Conservation (phyloP, 2,797 vertebrate genomes). For the Artibeus jamaicensis region DNA sequence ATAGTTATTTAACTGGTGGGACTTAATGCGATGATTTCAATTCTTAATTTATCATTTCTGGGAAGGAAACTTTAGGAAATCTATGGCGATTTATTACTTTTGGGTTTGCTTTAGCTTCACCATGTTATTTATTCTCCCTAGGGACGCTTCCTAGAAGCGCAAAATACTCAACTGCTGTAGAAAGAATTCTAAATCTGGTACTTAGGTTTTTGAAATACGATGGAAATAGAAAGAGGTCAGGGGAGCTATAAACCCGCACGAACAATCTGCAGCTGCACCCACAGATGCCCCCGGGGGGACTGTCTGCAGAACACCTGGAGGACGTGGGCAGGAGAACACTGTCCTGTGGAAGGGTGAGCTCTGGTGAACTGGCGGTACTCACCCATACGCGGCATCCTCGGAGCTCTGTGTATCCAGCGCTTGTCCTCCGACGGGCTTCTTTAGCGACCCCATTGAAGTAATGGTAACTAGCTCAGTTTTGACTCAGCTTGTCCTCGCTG, state of each 20-base stretch:
- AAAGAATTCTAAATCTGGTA: not conserved
- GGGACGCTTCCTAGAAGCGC: not conserved
- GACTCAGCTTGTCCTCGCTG: not conserved
- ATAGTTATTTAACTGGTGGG: not conserved
- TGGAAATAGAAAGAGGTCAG: not conserved
- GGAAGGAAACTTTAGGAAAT: not conserved
- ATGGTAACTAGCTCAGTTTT: not conserved
- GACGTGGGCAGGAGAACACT: fast-evolving
- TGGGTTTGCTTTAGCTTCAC: not conserved
- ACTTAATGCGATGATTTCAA: not conserved
- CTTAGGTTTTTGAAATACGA: not conserved
- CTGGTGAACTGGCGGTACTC: fast-evolving
- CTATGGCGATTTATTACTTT: not conserved
- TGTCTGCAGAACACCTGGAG: not conserved
- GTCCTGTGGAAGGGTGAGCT: not conserved
- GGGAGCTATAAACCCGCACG: not conserved
- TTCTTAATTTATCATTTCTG: not conserved
- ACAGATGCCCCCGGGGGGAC: fast-evolving
- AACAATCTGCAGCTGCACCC: not conserved
- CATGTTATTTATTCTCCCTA: not conserved
- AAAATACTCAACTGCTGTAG: not conserved
- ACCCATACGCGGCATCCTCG: not conserved
- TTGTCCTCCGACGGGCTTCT: not conserved
- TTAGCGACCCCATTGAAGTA: not conserved
- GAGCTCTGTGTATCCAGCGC: not conserved